A percentile compares a stretch with the other conserved stretches of the same genome.
phyloP scores from a whole-genome alignment of 2,797 vertebrate species.

The Hypotaenidia philippensis region DNA sequence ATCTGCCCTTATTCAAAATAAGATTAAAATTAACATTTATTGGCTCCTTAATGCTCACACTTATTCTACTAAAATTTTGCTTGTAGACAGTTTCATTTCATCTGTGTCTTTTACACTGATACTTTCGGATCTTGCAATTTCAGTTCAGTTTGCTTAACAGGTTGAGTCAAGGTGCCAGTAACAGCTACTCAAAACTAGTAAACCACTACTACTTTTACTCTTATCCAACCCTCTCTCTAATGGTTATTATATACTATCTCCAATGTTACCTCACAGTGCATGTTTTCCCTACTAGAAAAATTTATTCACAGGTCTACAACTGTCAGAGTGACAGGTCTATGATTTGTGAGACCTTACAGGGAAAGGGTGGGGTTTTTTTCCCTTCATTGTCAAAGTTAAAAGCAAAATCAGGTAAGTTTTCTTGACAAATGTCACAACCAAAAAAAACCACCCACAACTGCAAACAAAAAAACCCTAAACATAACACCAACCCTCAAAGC shows the following conservation, averaged over 20 bases:
- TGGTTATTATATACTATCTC: background rate
- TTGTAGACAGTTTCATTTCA: background rate
- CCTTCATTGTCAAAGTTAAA: background rate
- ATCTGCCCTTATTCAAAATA: background rate
- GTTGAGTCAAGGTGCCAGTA: background rate
- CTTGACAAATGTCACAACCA: background rate
- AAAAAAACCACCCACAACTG: accelerated
- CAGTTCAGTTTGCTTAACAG: background rate
- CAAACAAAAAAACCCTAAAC: background rate
- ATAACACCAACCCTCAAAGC: background rate
- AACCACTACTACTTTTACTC: background rate
- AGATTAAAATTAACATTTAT: background rate
- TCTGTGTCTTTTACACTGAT: background rate
- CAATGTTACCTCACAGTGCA: background rate
- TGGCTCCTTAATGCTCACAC: background rate
- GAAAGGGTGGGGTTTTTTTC: background rate
- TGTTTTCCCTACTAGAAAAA: background rate
- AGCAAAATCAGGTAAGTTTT: background rate
- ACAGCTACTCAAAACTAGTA: background rate
- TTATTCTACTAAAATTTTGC: background rate
- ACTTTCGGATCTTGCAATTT: background rate
- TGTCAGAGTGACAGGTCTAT: background rate
- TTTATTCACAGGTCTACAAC: background rate
- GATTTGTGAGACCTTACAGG: background rate
- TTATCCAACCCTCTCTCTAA: background rate